Percentiles rank a stretch among this genome's conserved stretches.
phyloP scores from a whole-genome alignment of 2,888 invertebrate genomes.

The Orthosia cruda region DNA sequence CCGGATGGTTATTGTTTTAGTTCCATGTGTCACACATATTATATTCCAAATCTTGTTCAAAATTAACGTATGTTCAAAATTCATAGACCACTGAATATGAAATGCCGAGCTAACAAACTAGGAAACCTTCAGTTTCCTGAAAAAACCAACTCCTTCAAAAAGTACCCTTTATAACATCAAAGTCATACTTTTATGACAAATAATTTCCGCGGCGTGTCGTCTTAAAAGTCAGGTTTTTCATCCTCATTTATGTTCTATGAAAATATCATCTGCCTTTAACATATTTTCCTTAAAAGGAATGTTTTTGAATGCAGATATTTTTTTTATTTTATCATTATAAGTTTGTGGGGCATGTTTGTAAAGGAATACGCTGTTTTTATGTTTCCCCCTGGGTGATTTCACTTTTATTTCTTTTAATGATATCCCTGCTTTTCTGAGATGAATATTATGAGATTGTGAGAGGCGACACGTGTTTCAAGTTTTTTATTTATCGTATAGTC shows the following conservation, averaged over 20 bases:
- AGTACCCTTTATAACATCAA: constrained; percentile 58
- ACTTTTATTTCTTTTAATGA: constrained; percentile 44
- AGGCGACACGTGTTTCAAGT: background rate
- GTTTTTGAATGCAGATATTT: constrained; percentile 52
- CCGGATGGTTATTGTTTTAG: too few relatives aligned
- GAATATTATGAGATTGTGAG: constrained; percentile 6
- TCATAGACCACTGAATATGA: constrained; percentile 9
- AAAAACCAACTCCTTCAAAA: constrained; percentile 10
- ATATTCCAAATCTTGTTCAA: background rate
- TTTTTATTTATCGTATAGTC: background rate
- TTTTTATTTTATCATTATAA: constrained; percentile 37
- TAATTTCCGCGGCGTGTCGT: constrained; percentile 61
- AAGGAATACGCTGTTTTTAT: constrained; percentile 21
- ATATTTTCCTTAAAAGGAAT: constrained; percentile 55
- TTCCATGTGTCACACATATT: too few relatives aligned
- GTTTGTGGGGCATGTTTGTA: constrained; percentile 30
- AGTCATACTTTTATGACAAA: constrained; percentile 66
- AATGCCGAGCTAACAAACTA: constrained; percentile 7
- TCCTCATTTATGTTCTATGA: constrained; percentile 61
- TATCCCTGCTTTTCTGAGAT: background rate
- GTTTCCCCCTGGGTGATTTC: constrained; percentile 23
- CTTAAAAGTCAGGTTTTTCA: constrained; percentile 60
- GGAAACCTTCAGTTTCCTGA: constrained; percentile 5
- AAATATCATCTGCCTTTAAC: constrained; percentile 60
- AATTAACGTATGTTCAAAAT: constrained; percentile 4